Evolutionary conservation across 1,140 invertebrate species (phyloP).

Genomic region (Araneus ventricosus): DNA sequence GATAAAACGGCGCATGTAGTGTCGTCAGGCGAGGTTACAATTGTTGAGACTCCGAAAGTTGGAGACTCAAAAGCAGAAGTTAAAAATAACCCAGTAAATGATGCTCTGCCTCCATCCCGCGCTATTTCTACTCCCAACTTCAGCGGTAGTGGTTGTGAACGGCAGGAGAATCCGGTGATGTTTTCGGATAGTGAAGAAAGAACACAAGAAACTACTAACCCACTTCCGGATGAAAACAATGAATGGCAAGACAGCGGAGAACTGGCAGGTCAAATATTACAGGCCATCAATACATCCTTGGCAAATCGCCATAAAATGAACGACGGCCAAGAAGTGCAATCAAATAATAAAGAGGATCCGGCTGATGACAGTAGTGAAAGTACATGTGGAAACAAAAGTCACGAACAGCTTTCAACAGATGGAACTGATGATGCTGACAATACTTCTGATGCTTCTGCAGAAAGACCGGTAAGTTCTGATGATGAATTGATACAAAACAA

Average conservation of each 20-base stretch:
- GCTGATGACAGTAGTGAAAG: background rate
- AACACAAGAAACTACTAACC: background rate
- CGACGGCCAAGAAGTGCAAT: background rate
- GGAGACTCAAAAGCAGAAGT: background rate
- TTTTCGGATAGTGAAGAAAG: conserved; percentile 60
- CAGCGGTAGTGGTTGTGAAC: background rate
- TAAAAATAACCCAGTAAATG: conserved; percentile 56
- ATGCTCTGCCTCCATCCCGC: conserved; percentile 41
- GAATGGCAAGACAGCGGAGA: conserved; percentile 44
- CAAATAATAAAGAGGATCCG: background rate
- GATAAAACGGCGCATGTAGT: conserved; percentile 42
- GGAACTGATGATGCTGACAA: background rate
- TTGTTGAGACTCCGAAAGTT: conserved; percentile 15
- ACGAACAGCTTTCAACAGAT: background rate
- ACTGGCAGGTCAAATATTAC: conserved; percentile 55
- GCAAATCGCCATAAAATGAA: conserved; percentile 69
- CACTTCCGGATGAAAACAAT: background rate
- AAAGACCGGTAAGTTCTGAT: background rate
- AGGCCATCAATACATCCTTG: conserved; percentile 68
- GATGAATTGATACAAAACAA: background rate
- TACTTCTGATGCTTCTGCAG: background rate
- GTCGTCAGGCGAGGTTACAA: conserved; percentile 18
- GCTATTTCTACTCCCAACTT: conserved; percentile 26
- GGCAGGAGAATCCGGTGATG: conserved; percentile 36
- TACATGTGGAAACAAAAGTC: background rate